Evolutionary conservation across 2,888 invertebrate genomes (phyloP).

Genomic region (Cantharis lateralis): DNA sequence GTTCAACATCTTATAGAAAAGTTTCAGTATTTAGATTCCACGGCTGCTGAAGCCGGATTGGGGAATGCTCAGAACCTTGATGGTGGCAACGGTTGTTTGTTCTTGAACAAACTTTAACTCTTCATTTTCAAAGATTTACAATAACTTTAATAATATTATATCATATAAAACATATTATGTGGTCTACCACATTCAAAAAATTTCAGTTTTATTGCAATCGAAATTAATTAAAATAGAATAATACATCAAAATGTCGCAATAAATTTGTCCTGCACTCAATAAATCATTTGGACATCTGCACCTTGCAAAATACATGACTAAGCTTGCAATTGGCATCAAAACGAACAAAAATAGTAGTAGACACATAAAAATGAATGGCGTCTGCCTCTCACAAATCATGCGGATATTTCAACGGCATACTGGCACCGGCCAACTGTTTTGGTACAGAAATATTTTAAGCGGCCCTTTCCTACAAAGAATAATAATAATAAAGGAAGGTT

Average conservation of each 20-base stretch:
- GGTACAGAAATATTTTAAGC: neutral
- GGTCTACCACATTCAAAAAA: neutral
- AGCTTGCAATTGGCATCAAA: neutral
- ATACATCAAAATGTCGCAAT: neutral
- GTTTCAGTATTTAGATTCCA: too few relatives aligned
- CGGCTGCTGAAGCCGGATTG: too few relatives aligned
- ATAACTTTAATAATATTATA: too few relatives aligned
- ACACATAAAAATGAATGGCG: neutral
- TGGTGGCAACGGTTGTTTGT: too few relatives aligned
- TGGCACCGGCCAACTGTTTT: neutral
- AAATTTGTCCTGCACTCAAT: neutral
- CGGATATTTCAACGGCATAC: neutral
- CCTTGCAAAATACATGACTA: neutral
- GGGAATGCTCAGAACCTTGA: too few relatives aligned
- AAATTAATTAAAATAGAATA: neutral
- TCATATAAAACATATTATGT: too few relatives aligned
- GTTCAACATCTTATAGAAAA: too few relatives aligned
- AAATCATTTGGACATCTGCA: neutral
- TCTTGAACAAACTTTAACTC: too few relatives aligned
- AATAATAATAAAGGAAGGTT: too few relatives aligned
- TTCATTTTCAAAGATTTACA: too few relatives aligned
- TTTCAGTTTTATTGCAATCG: neutral
- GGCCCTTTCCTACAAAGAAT: neutral
- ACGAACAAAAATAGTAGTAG: neutral
- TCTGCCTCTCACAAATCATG: neutral